Conservation (phyloP, 2,888 invertebrate genomes). For the Hirtodrosophila histrioides region DNA sequence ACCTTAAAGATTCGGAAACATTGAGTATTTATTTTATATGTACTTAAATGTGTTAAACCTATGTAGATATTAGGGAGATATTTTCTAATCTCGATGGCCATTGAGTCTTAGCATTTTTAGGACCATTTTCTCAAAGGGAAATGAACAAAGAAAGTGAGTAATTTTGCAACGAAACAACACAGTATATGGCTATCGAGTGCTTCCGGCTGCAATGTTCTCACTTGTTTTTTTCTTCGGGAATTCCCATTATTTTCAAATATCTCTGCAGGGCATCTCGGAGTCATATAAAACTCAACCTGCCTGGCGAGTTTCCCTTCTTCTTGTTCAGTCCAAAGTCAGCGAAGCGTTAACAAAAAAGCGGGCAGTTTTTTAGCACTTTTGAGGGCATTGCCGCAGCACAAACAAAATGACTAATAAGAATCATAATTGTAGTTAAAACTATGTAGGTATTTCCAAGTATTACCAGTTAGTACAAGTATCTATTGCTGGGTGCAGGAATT, state of each 20-base stretch:
- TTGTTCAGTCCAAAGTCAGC: constrained; percentile 25
- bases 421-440: too few relatives aligned
- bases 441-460: background rate
- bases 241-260: constrained; percentile 2
- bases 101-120: too few relatives aligned
- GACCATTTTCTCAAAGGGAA: too few relatives aligned
- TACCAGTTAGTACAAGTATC: background rate
- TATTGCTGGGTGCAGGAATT: background rate
- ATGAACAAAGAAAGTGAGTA: too few relatives aligned
- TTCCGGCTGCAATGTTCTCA: too few relatives aligned
- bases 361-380: background rate
- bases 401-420: constrained; percentile 17
- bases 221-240: constrained; percentile 8
- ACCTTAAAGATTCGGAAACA: too few relatives aligned
- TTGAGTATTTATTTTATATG: too few relatives aligned
- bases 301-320: background rate
- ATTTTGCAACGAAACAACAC: too few relatives aligned
- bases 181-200: too few relatives aligned
- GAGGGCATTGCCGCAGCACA: constrained; percentile 5
- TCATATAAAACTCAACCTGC: constrained; percentile 1
- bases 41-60: too few relatives aligned
- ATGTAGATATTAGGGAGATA: too few relatives aligned
- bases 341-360: constrained; percentile 33
- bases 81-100: too few relatives aligned
- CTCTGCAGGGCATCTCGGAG: constrained; percentile 10